Percentiles rank a stretch among this genome's conserved stretches.
Conservation (phyloP, 1,140 invertebrate species). For the Pomacea maculata region DNA sequence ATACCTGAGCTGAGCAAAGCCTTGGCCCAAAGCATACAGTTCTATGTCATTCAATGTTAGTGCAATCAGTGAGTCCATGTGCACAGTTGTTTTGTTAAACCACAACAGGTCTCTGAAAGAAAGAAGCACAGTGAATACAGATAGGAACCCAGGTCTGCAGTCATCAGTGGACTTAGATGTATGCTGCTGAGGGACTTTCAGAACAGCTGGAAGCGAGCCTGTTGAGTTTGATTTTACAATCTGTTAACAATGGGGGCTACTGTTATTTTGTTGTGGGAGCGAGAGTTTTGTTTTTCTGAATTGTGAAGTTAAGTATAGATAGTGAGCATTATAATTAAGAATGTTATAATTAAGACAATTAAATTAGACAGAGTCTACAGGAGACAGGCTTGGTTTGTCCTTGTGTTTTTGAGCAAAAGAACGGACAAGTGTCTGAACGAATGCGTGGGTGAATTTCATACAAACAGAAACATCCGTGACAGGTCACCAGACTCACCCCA, state of each 20-base stretch:
- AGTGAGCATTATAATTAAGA: background rate
- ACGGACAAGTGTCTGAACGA: too few relatives aligned
- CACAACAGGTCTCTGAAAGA: background rate
- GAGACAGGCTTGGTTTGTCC: background rate
- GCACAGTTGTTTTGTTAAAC: background rate
- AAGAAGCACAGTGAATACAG: too few relatives aligned
- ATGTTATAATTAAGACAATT: background rate
- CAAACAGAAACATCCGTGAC: background rate
- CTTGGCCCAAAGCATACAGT: slow-evolving; percentile 3
- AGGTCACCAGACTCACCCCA: slow-evolving; percentile 1
- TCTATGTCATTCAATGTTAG: slow-evolving; percentile 9
- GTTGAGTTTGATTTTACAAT: too few relatives aligned
- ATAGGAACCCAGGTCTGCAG: too few relatives aligned
- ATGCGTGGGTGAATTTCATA: background rate
- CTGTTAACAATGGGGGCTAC: too few relatives aligned
- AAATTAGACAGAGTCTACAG: background rate
- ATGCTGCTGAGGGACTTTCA: too few relatives aligned
- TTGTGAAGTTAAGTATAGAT: background rate
- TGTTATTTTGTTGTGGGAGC: too few relatives aligned
- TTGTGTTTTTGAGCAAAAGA: too few relatives aligned
- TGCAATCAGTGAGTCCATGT: background rate
- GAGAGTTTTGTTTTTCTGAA: too few relatives aligned
- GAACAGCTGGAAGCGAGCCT: too few relatives aligned
- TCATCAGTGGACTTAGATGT: background rate
- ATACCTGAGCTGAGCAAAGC: slow-evolving; percentile 2